Conservation (phyloP, 2,888 invertebrate species). For the Cataglyphis livida region DNA sequence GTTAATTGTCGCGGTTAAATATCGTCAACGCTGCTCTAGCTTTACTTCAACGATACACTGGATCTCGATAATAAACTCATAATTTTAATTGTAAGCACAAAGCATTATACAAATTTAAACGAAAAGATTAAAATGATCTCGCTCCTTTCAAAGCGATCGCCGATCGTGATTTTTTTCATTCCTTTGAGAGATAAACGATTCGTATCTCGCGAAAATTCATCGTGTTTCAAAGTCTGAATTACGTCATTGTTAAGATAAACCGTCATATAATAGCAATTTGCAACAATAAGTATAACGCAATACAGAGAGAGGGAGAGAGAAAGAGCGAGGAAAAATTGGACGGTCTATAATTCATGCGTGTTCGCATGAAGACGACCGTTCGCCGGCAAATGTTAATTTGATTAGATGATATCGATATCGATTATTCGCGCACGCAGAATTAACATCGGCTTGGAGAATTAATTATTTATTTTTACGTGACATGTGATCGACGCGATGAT, state of each 20-base stretch:
- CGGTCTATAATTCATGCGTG: background rate
- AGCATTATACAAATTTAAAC: background rate
- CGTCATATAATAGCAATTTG: background rate
- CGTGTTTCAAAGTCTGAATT: background rate
- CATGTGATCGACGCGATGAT: background rate
- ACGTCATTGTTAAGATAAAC: background rate
- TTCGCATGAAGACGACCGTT: background rate
- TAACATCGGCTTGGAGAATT: background rate
- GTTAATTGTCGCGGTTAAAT: background rate
- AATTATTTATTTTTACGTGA: background rate
- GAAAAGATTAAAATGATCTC: background rate
- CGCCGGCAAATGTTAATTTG: constrained; percentile 52
- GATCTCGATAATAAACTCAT: background rate
- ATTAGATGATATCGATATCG: constrained; percentile 65
- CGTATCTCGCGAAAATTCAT: background rate
- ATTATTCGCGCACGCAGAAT: constrained; percentile 41
- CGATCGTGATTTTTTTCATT: background rate
- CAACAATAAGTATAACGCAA: background rate
- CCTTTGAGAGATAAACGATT: background rate
- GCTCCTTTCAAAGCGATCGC: too few species aligned
- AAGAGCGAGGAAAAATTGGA: background rate
- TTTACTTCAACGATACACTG: background rate
- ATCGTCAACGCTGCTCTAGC: background rate
- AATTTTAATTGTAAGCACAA: background rate
- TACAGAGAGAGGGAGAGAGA: background rate